These are phyloP conservation scores for Pseudomyrmex cubaensis DNA, from an alignment of 1,140 invertebrate species.

Conservation along the genomic window DNA sequence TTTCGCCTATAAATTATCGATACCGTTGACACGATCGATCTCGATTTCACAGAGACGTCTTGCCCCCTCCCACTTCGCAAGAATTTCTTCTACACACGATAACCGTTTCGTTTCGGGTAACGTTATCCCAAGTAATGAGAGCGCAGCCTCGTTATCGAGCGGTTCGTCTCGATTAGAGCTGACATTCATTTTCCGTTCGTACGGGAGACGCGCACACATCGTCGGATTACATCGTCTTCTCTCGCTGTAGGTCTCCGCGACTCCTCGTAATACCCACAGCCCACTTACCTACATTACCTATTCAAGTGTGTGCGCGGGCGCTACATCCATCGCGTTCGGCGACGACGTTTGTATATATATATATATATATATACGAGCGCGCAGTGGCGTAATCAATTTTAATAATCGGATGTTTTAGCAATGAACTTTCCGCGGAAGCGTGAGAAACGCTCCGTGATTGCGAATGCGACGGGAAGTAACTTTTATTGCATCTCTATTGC, in stretches of 20 bases:
- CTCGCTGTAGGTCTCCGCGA: constrained; percentile 64
- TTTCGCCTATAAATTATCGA: constrained; percentile 46
- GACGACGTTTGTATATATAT: constrained; percentile 1
- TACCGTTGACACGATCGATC: constrained; percentile 17
- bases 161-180: constrained; percentile 60
- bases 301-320: constrained; percentile 14
- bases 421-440: constrained; percentile 25
- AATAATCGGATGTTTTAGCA: constrained; percentile 46
- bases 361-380: not conserved
- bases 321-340: constrained; percentile 7
- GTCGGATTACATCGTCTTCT: constrained; percentile 69
- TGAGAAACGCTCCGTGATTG: constrained; percentile 36
- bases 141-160: constrained; percentile 60
- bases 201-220: not conserved
- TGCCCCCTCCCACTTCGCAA: not conserved
- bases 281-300: constrained; percentile 85
- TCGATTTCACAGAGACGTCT: constrained; percentile 28
- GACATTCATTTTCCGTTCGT: constrained; percentile 49
- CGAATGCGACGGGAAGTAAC: not conserved
- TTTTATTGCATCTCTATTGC: not conserved
- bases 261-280: constrained; percentile 82
- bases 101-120: constrained; percentile 40
- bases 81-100: constrained; percentile 14
- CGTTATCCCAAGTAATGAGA: constrained; percentile 36
- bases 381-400: constrained; percentile 58